A percentile compares a stretch with the other conserved stretches of the same genome.
Evolutionary conservation across 2,888 invertebrate genomes (phyloP).

Genomic region (Tupiocoris notatus): DNA sequence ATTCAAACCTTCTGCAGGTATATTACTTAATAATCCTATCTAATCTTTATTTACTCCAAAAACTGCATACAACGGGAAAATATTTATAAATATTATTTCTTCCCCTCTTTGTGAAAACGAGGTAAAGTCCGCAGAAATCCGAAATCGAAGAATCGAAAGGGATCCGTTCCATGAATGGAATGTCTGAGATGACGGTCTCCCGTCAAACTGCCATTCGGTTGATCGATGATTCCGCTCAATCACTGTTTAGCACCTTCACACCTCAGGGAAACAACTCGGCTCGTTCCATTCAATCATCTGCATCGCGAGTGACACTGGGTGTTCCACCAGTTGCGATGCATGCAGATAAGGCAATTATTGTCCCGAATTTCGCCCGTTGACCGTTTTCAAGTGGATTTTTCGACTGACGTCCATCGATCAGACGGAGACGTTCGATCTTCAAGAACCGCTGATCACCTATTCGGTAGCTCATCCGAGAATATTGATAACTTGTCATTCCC

Average conservation of each 20-base stretch:
- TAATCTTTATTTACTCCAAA: too few species aligned
- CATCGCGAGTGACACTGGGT: not conserved
- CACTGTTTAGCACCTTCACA: not conserved
- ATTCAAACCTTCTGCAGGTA: too few species aligned
- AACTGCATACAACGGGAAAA: too few species aligned
- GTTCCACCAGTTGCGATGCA: not conserved
- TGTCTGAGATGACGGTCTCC: not conserved
- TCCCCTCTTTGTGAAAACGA: too few species aligned
- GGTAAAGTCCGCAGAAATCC: too few species aligned
- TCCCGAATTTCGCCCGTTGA: not conserved
- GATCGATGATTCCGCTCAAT: not conserved
- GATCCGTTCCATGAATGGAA: too few species aligned
- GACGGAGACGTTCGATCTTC: not conserved
- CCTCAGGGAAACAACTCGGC: not conserved
- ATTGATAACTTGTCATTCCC: not conserved
- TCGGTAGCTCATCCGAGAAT: not conserved
- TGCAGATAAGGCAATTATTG: not conserved
- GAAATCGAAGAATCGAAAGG: too few species aligned
- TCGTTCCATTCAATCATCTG: not conserved
- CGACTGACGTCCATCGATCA: not conserved
- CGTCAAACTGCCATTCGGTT: not conserved
- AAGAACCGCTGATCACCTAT: not conserved
- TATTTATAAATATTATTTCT: too few species aligned
- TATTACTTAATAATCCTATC: too few species aligned
- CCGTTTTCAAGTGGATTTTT: not conserved